Conservation (phyloP, 2,113 vertebrate genomes). For the Etheostoma spectabile region DNA sequence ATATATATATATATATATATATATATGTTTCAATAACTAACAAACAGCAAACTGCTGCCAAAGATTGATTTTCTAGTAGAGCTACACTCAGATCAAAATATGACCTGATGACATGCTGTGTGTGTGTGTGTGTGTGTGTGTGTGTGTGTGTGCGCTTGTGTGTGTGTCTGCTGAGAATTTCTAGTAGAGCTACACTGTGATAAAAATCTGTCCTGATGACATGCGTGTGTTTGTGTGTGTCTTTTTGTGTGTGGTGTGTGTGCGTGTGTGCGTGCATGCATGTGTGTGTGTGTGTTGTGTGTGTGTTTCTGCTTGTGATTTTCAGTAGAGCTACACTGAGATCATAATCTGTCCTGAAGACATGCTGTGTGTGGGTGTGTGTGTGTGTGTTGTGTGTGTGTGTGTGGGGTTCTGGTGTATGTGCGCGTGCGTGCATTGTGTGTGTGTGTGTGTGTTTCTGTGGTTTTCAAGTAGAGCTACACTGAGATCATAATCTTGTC, state of each 20-base stretch:
- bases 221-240: neutral
- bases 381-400: neutral
- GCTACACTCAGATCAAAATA: neutral
- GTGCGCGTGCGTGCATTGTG: neutral
- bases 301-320: too few species aligned
- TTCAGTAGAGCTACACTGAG: constrained; percentile 4
- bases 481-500: too few species aligned
- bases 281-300: constrained; percentile 16
- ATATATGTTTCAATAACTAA: too few species aligned
- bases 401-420: neutral
- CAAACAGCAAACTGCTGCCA: constrained; percentile 4
- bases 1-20: too few species aligned
- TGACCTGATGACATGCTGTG: constrained; percentile 4
- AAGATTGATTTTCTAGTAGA: constrained; percentile 1
- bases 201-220: constrained; percentile 6
- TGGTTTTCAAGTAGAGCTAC: too few species aligned
- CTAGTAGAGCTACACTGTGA: constrained; percentile 1
- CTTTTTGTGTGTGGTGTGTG: neutral
- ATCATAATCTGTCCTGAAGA: constrained; percentile 11
- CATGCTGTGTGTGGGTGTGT: neutral
- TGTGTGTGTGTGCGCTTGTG: constrained; percentile 2
- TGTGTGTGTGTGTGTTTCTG: constrained; percentile 30
- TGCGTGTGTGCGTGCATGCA: neutral
- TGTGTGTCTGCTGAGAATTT: neutral
- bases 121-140: neutral